Base-by-base conservation (phyloP, 2,888 invertebrate genomes). In the Sphaerophoria rueppellii region DNA sequence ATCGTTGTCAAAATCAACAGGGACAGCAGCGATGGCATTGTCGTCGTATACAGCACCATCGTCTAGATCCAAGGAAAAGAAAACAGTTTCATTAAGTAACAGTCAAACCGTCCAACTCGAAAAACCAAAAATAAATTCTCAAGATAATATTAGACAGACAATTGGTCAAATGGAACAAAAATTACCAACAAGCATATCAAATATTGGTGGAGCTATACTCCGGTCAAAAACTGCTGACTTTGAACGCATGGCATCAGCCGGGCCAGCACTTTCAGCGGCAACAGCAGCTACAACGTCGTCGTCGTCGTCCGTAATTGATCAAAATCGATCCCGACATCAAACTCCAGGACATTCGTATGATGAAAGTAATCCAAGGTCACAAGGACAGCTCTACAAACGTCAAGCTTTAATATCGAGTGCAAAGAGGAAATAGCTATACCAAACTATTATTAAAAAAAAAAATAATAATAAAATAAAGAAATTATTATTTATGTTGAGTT, bases 351-450 rank as follows among this genome's bases (percentile, higher is more conserved):
- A 52, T 34, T 43, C 69, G 32, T 57, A 77, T 63, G 35, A 34
- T 11, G 24, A 24, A 24, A 24, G 1, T 24, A 60, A 57, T 6
- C 12, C 69, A 12, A 24, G 24, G 48, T 35, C 57, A 34, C 71
- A 71, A 50, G 85, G 87, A 82, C 93, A 94, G 70, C 94, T 96
- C 24, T 96, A 96, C 93, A 96, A 96, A 91, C 93, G 96, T 85
- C 94, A 96, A 82, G 96, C 96, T 91, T 92, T 96, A 76, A 96
- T 97, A 89, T 95, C 96, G 55, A 96, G 96, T 91, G 95, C 95
- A 82, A 89, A 89, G 58, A 63, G 77, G 12, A 85, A 85, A 40
- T 85, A 85, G 37, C 11, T 32, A 11, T 4, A 71, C 35, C 52
- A n/a, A 50, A 12, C 6, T 60, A 40, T 16, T n/a, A n/a, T n/a